phyloP scores from a whole-genome alignment of 2,797 vertebrate genomes.

The Microchirus variegatus region DNA sequence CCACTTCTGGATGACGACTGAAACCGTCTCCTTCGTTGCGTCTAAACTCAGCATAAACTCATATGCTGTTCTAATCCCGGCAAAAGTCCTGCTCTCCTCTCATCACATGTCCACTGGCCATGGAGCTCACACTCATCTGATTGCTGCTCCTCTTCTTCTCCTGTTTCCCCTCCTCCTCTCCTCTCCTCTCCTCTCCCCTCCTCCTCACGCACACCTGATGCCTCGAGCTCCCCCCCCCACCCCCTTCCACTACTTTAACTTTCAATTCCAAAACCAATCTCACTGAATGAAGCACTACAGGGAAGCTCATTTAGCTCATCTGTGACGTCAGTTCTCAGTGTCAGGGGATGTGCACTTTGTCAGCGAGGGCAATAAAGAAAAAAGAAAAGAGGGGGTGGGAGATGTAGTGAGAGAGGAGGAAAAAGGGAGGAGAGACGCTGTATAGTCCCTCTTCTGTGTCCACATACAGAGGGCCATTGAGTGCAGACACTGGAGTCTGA shows the following conservation, averaged over 20 bases:
- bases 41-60: slow-evolving; percentile 40
- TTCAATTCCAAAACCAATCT: slow-evolving; percentile 52
- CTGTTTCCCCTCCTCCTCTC: slow-evolving; percentile 32
- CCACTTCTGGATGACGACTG: slow-evolving; percentile 19
- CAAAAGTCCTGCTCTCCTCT: slow-evolving; percentile 33
- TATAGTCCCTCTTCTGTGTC: slow-evolving; percentile 71
- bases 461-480: slow-evolving; percentile 80
- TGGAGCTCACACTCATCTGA: slow-evolving; percentile 44
- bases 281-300: slow-evolving; percentile 53
- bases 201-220: slow-evolving; percentile 65
- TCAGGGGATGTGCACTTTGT: slow-evolving; percentile 72
- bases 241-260: slow-evolving; percentile 44
- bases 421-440: slow-evolving; percentile 30
- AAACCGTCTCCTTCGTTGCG: slow-evolving; percentile 9
- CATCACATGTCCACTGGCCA: slow-evolving; percentile 34
- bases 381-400: slow-evolving; percentile 3
- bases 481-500: slow-evolving; percentile 61
- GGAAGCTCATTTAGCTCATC: slow-evolving; percentile 56
- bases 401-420: not conserved
- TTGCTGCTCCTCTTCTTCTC: slow-evolving; percentile 45
- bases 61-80: slow-evolving; percentile 37
- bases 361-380: slow-evolving; percentile 38
- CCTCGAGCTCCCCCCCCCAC: slow-evolving; percentile 32
- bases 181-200: slow-evolving; percentile 19
- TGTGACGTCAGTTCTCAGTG: slow-evolving; percentile 69